Conservation (phyloP, 2,113 vertebrate genomes). For the Murina feae region DNA sequence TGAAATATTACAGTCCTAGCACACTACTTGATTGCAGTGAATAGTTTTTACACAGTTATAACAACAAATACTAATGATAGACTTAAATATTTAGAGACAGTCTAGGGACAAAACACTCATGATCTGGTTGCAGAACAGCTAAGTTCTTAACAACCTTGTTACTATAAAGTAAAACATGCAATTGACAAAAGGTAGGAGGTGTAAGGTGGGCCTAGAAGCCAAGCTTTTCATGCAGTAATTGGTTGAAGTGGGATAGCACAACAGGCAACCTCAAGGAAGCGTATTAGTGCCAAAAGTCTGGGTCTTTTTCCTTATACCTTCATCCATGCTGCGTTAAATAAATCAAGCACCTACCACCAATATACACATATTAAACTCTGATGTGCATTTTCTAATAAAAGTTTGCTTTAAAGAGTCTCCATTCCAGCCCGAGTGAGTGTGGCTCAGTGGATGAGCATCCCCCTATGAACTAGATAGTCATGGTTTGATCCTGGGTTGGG, state of each 20-base stretch:
- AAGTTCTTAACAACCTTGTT: neutral
- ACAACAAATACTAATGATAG: slow-evolving; percentile 1
- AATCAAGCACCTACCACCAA: neutral
- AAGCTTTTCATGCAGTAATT: neutral
- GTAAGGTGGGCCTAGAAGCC: neutral
- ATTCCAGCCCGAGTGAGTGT: neutral
- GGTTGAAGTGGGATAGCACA: neutral
- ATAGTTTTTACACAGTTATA: neutral
- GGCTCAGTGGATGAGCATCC: no score
- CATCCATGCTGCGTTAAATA: neutral
- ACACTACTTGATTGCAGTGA: neutral
- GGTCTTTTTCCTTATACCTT: neutral
- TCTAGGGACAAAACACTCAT: neutral
- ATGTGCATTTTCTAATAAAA: neutral
- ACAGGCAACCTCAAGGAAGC: neutral
- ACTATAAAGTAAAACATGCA: neutral
- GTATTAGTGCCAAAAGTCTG: neutral
- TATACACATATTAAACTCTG: slow-evolving; percentile 5
- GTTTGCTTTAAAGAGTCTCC: slow-evolving; percentile 5
- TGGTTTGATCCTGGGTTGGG: no score
- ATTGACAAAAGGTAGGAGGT: neutral
- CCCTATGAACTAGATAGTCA: no score
- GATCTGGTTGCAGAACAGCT: slow-evolving; percentile 9
- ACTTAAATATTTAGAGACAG: slow-evolving; percentile 17
- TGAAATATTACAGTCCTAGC: neutral